phyloP scores from a whole-genome alignment of 30 jellyfish, hydroid and myxozoan species.

The Aurelia coerulea region DNA sequence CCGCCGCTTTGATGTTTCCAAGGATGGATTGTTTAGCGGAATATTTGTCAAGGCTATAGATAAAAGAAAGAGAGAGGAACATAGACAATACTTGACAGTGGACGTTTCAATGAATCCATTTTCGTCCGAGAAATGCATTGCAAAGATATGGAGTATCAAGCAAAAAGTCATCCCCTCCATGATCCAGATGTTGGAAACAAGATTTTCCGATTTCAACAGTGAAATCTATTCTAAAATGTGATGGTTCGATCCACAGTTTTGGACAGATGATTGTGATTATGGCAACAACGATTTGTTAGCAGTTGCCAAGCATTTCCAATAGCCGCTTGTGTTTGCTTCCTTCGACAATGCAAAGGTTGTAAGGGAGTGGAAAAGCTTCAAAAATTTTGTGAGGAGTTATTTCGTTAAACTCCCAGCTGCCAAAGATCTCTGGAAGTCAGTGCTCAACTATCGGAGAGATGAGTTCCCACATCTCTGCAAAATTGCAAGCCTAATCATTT shows the following conservation, averaged over 20 bases:
- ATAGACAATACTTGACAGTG: conserved; percentile 33
- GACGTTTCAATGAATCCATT: neutral
- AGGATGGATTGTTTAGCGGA: conserved; percentile 43
- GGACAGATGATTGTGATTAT: too few relatives aligned
- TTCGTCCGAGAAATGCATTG: too few relatives aligned
- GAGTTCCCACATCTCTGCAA: too few relatives aligned
- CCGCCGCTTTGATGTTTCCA: neutral
- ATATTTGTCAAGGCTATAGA: conserved; percentile 39
- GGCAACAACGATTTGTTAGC: neutral
- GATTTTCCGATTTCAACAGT: too few relatives aligned
- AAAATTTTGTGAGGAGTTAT: conserved; percentile 23
- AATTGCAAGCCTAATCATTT: too few relatives aligned
- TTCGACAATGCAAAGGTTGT: conserved; percentile 18
- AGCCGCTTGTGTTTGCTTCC: conserved; percentile 30
- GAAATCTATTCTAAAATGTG: too few relatives aligned
- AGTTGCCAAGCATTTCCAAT: conserved; percentile 29
- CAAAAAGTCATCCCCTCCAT: too few relatives aligned
- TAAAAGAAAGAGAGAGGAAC: conserved; percentile 43
- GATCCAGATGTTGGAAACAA: too few relatives aligned
- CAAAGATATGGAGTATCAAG: too few relatives aligned
- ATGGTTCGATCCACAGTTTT: too few relatives aligned
- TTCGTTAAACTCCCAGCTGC: conserved; percentile 11
- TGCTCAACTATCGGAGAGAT: too few relatives aligned
- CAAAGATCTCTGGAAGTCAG: neutral
- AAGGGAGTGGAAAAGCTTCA: conserved; percentile 52